phyloP scores from a whole-genome alignment of 1,140 invertebrate species.

The Hestina assimilis region DNA sequence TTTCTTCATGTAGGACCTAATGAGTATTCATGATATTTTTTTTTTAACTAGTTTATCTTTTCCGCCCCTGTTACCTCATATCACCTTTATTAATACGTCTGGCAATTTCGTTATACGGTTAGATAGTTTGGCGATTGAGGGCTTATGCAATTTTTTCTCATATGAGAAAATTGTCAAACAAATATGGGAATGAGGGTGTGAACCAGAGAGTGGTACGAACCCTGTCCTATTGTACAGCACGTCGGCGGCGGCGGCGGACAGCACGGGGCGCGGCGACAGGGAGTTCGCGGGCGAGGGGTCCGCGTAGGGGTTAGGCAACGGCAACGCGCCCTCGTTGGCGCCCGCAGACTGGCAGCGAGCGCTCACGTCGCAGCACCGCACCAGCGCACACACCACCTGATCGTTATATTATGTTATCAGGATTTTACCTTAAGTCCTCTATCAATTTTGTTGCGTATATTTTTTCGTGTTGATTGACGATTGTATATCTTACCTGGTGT shows the following conservation, averaged over 20 bases:
- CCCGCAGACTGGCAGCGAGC: conserved; percentile 87
- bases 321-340: conserved; percentile 76
- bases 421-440: no score
- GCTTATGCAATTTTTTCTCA: no score
- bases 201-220: no score
- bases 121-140: no score
- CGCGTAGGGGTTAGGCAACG: conserved; percentile 90
- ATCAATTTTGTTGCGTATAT: no score
- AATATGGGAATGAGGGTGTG: no score
- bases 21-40: not conserved
- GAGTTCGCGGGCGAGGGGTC: conserved; percentile 85
- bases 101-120: no score
- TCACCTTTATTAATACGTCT: no score
- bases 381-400: conserved; percentile 90
- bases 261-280: conserved; percentile 84
- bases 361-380: conserved; percentile 95
- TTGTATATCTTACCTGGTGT: conserved; percentile 83
- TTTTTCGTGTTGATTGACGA: no score
- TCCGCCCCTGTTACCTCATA: no score
- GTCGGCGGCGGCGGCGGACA: conserved; percentile 83
- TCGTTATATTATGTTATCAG: not conserved
- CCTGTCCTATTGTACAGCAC: conserved; percentile 88
- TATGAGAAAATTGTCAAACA: no score
- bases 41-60: not conserved
- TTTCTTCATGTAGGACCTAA: conserved; percentile 91